phyloP scores from a whole-genome alignment of 2,888 invertebrate species.

The Nemurella pictetii region DNA sequence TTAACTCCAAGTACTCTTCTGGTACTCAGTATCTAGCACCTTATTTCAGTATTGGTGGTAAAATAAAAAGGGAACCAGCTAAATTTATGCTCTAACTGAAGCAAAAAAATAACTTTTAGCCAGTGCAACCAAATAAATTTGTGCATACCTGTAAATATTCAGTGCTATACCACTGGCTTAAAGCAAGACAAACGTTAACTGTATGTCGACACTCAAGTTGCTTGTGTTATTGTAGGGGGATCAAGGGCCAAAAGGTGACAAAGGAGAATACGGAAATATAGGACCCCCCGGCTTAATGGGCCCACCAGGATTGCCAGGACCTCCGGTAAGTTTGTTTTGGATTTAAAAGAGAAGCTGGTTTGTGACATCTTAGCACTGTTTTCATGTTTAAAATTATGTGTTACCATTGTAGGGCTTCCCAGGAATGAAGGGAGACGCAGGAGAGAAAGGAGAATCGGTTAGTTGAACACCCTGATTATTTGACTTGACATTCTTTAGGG shows the following conservation, averaged over 20 bases:
- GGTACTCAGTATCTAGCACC: no score
- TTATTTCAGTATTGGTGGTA: no score
- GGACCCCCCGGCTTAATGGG: constrained; percentile 94
- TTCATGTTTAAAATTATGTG: neutral
- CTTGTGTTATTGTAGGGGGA: constrained; percentile 65
- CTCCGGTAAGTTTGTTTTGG: constrained; percentile 54
- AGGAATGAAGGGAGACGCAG: constrained; percentile 87
- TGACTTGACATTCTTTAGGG: no score
- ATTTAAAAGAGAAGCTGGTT: neutral
- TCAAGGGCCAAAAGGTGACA: constrained; percentile 83
- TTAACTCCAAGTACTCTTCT: no score
- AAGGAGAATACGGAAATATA: constrained; percentile 88
- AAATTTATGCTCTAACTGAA: no score
- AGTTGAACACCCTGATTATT: constrained; percentile 49
- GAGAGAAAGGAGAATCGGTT: constrained; percentile 92
- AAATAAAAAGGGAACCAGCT: no score
- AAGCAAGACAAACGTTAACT: no score
- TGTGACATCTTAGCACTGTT: neutral
- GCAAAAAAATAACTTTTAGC: no score
- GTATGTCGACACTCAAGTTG: neutral
- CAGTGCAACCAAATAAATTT: no score
- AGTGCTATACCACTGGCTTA: no score
- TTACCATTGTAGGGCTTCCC: constrained; percentile 69
- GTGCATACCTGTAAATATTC: no score
- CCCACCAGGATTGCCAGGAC: constrained; percentile 76